These are phyloP conservation scores for Amazona finschi DNA, from an alignment of 2,797 vertebrate species.

Conservation along the genomic window DNA sequence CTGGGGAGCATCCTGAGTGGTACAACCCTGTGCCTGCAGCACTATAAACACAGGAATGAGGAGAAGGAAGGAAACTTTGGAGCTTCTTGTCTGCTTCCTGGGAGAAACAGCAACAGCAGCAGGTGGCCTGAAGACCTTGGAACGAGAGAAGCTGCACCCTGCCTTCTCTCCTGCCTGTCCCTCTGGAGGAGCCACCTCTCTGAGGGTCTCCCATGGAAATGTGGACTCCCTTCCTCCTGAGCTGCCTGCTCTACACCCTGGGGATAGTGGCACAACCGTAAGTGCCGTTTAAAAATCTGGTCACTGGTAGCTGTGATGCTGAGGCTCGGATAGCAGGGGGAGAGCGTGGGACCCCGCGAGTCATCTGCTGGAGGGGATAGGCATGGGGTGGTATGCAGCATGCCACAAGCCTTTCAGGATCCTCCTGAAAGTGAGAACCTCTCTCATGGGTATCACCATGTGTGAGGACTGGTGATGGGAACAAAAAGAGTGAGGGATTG, in stretches of 20 bases:
- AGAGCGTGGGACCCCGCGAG: neutral
- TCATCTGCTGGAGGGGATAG: neutral
- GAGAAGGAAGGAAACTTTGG: neutral
- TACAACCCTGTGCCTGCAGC: neutral
- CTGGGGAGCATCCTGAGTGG: neutral
- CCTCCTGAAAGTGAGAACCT: neutral
- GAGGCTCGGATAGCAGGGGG: neutral
- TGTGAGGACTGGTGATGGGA: neutral
- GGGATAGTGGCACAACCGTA: constrained; percentile 32
- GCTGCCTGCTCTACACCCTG: neutral
- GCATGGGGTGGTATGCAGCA: rapidly evolving
- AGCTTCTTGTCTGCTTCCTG: neutral
- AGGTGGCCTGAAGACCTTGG: neutral
- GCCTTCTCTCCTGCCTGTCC: neutral
- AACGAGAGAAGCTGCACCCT: neutral
- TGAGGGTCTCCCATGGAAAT: neutral
- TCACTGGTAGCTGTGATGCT: neutral
- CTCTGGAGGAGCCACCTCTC: neutral
- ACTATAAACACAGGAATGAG: constrained; percentile 39
- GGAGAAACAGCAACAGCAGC: neutral
- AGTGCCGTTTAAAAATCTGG: neutral
- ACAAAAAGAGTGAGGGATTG: neutral
- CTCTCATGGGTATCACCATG: rapidly evolving
- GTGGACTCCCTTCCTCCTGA: constrained; percentile 21
- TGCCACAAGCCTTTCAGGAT: neutral